phyloP scores from a whole-genome alignment of 1,140 invertebrate genomes.

The Drosophila bocqueti region DNA sequence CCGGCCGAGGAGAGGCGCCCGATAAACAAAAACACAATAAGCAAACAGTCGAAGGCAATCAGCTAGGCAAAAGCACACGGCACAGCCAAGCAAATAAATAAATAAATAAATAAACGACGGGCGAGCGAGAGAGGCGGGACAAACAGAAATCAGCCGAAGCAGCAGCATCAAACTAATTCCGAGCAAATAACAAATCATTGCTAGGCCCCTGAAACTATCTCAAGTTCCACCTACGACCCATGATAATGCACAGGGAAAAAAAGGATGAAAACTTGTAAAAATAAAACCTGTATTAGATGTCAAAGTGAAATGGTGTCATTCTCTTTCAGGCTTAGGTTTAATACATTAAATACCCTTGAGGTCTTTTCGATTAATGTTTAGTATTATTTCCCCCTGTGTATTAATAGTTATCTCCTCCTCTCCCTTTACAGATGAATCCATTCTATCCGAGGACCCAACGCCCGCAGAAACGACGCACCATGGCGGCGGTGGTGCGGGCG shows the following conservation, averaged over 20 bases:
- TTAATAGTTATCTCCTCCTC: neutral
- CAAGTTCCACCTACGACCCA: conserved; percentile 33
- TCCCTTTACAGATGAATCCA: conserved; percentile 75
- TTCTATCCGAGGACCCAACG: conserved; percentile 84
- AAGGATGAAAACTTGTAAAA: neutral
- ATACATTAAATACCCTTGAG: neutral
- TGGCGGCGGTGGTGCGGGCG: conserved; percentile 52
- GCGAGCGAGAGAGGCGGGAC: conserved; percentile 15
- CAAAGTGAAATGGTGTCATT: neutral
- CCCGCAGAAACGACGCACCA: conserved; percentile 85
- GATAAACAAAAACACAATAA: conserved; percentile 34
- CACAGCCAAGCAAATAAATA: conserved; percentile 44
- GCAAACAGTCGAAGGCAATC: conserved; percentile 69
- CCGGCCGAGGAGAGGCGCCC: neutral
- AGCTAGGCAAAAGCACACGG: conserved; percentile 58
- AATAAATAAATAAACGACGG: conserved; percentile 35
- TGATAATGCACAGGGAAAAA: conserved; percentile 16
- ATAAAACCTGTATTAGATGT: neutral
- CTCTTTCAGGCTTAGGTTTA: neutral
- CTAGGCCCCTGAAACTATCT: conserved; percentile 41
- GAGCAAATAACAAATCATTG: conserved; percentile 80
- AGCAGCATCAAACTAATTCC: conserved; percentile 69
- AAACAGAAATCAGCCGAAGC: conserved; percentile 37
- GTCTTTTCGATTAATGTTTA: too few relatives aligned
- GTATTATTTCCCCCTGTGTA: neutral